A percentile compares a stretch with the other conserved stretches of the same genome.
Evolutionary conservation across 2,797 vertebrate genomes (phyloP).

Genomic region (Lepilemur ruficaudatus): DNA sequence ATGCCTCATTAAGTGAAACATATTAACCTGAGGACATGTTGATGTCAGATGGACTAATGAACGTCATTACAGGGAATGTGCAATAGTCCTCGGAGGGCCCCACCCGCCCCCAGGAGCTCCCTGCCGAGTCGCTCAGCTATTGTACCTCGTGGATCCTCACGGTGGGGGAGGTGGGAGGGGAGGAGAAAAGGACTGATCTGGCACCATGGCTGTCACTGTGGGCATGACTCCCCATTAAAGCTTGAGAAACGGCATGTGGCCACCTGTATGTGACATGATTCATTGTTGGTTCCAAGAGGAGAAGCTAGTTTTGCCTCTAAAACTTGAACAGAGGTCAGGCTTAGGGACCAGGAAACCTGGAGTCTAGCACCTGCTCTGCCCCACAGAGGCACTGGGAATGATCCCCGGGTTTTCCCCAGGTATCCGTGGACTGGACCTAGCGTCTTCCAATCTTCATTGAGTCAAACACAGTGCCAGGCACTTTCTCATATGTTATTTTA

Average conservation of each 20-base stretch:
- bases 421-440: neutral
- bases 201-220: rapidly evolving
- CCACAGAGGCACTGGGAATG: neutral
- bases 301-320: neutral
- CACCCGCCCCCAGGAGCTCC: neutral
- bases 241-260: neutral
- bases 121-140: rapidly evolving
- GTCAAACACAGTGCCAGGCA: neutral
- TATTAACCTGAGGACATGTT: constrained; percentile 76
- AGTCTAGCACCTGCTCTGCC: neutral
- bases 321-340: neutral
- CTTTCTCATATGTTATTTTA: neutral
- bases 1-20: constrained; percentile 80
- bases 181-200: constrained; percentile 7
- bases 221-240: neutral
- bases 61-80: constrained; percentile 39
- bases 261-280: neutral
- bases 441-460: neutral
- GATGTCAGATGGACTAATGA: constrained; percentile 78
- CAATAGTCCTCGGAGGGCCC: neutral
- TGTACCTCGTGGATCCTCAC: neutral
- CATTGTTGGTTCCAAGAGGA: neutral
- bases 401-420: neutral
- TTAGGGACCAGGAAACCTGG: neutral
- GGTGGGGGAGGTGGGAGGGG: neutral